phyloP scores from a whole-genome alignment of 2,888 invertebrate species.

The Nemotelus nigrinus region DNA sequence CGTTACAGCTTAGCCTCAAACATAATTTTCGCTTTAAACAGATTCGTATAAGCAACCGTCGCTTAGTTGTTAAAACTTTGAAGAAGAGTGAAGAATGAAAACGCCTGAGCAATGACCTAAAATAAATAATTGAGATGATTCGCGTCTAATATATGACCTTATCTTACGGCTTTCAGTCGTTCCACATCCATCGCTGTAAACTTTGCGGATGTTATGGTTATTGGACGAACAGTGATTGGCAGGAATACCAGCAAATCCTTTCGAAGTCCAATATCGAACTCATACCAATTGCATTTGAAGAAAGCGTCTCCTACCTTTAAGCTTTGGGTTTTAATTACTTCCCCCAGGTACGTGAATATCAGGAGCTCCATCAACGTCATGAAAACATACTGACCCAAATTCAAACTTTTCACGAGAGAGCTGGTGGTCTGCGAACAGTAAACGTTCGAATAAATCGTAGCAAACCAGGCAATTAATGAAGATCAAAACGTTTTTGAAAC shows the following conservation, averaged over 20 bases:
- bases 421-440: constrained; percentile 32
- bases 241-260: constrained; percentile 47
- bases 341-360: constrained; percentile 49
- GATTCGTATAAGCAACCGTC: background rate
- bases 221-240: constrained; percentile 38
- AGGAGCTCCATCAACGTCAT: constrained; percentile 49
- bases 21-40: no score
- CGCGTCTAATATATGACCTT: no score
- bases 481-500: no score
- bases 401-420: constrained; percentile 39
- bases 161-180: constrained; percentile 31
- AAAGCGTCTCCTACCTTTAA: constrained; percentile 48
- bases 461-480: no score
- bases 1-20: no score
- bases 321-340: constrained; percentile 46
- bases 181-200: constrained; percentile 49
- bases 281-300: constrained; percentile 48
- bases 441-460: no score
- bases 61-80: constrained; percentile 55
- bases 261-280: constrained; percentile 30
- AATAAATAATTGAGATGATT: background rate
- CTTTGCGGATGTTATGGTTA: constrained; percentile 48
- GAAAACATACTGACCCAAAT: constrained; percentile 40
- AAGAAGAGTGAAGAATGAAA: constrained; percentile 60
- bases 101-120: constrained; percentile 59